Conservation (phyloP, 23 tunicate genomes). For the Oikopleura vanhoeffeni region DNA sequence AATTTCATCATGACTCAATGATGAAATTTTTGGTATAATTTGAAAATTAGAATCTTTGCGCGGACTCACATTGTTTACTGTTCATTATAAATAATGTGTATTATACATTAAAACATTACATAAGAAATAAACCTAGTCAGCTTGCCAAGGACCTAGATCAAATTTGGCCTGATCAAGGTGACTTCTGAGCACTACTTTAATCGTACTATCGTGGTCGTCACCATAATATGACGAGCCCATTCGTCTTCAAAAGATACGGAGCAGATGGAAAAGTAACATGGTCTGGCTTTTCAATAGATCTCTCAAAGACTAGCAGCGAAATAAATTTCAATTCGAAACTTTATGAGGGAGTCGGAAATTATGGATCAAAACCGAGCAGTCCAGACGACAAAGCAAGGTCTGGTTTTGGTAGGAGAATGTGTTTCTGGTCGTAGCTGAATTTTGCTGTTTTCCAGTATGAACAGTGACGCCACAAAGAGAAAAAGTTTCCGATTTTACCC, state of each 20-base stretch:
- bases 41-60: too few relatives aligned
- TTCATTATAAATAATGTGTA: too few relatives aligned
- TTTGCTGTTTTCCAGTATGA: slow-evolving; percentile 51
- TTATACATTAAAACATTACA: too few relatives aligned
- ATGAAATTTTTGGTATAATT: too few relatives aligned
- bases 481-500: slow-evolving; percentile 40
- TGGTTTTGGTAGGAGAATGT: slow-evolving; percentile 45
- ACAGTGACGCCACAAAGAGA: slow-evolving; percentile 57
- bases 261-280: slow-evolving; percentile 14
- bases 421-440: slow-evolving; percentile 42
- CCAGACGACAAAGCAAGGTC: slow-evolving; percentile 28
- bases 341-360: slow-evolving; percentile 43
- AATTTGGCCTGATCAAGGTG: neutral
- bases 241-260: slow-evolving; percentile 22
- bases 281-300: slow-evolving; percentile 41
- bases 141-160: neutral
- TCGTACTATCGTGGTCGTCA: neutral
- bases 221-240: slow-evolving; percentile 23
- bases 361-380: slow-evolving; percentile 19
- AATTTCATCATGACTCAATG: too few relatives aligned
- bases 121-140: too few relatives aligned
- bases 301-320: slow-evolving; percentile 29
- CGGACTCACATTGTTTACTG: too few relatives aligned
- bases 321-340: slow-evolving; percentile 25
- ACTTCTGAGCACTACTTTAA: neutral